Evolutionary conservation across 64 coral and sea anemone species (phyloP).

Genomic region (Stichodactyla mertensii): DNA sequence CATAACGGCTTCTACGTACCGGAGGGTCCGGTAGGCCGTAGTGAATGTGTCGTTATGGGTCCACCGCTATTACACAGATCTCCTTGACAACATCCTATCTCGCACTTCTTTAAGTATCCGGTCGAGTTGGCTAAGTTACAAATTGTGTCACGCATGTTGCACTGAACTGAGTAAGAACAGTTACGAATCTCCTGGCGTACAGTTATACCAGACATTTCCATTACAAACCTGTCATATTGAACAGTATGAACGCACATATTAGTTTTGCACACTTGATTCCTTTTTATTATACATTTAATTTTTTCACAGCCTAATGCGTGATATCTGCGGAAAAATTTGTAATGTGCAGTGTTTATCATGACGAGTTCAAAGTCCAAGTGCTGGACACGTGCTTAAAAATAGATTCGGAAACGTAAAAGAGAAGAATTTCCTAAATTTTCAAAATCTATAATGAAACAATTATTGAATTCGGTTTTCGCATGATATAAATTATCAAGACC

Average conservation of each 20-base stretch:
- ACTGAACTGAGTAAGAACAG: background rate
- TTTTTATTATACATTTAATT: too few species aligned
- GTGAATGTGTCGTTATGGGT: background rate
- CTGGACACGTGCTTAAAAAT: too few species aligned
- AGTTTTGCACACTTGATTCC: too few species aligned
- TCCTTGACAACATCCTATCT: constrained; percentile 10
- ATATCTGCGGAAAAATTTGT: too few species aligned
- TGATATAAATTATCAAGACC: too few species aligned
- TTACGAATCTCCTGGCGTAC: background rate
- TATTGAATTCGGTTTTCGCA: too few species aligned
- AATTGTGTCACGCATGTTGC: background rate
- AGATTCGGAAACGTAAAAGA: too few species aligned
- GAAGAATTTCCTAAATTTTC: too few species aligned
- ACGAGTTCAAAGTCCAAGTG: too few species aligned
- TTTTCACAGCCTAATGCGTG: too few species aligned
- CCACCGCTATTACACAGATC: constrained; percentile 15
- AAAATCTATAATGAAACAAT: too few species aligned
- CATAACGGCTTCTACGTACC: background rate
- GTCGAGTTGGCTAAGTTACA: background rate
- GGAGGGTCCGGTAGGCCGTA: background rate
- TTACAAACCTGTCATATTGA: background rate
- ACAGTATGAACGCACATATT: background rate
- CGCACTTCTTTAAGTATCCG: background rate
- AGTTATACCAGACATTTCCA: background rate
- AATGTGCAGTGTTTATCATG: too few species aligned